Evolutionary conservation across 2,113 vertebrate species (phyloP).

Genomic region (Saccopteryx leptura): DNA sequence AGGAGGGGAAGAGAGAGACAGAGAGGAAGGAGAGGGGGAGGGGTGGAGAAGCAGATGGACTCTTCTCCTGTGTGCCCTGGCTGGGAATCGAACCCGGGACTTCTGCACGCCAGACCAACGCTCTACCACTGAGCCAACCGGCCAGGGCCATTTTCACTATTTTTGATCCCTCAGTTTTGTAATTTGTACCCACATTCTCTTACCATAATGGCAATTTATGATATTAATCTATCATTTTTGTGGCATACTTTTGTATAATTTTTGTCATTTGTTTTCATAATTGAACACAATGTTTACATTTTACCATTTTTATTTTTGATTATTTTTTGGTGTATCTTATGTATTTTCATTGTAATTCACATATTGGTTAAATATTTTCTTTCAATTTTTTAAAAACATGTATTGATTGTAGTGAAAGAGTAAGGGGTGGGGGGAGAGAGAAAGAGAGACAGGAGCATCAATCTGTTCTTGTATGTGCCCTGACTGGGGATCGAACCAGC

Average conservation of each 20-base stretch:
- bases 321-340: background rate
- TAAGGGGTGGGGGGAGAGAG: no score
- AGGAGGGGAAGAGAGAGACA: no score
- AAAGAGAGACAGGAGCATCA: no score
- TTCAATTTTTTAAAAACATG: background rate
- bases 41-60: no score
- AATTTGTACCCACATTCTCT: background rate
- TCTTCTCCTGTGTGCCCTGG: no score
- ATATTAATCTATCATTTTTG: background rate
- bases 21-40: no score
- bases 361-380: background rate
- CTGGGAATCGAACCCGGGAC: no score
- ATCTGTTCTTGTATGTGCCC: no score
- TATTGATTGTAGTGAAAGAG: no score
- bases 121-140: no score
- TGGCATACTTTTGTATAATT: background rate
- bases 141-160: background rate
- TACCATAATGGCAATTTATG: background rate
- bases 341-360: background rate
- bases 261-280: constrained; percentile 39
- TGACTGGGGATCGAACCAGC: no score
- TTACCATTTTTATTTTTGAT: background rate
- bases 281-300: background rate
- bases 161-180: background rate
- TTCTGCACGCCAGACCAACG: no score